These are phyloP conservation scores for Mormyrops boulengeri DNA, from an alignment of 2,797 vertebrate species.

Conservation along the genomic window DNA sequence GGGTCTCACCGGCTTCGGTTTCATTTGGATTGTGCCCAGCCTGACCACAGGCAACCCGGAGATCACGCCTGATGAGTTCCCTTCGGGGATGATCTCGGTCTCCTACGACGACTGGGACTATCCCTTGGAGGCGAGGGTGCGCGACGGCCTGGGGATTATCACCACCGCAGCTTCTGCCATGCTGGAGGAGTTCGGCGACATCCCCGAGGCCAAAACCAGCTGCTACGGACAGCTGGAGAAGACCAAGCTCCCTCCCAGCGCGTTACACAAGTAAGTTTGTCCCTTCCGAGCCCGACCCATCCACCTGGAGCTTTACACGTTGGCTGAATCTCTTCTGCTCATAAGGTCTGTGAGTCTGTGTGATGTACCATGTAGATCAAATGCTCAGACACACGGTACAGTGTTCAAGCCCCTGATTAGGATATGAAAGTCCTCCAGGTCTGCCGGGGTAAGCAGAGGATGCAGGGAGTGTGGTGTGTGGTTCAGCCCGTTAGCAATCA, in stretches of 20 bases:
- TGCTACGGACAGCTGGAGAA: constrained; percentile 86
- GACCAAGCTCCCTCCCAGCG: constrained; percentile 74
- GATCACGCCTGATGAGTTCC: constrained; percentile 81
- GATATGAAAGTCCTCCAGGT: neutral
- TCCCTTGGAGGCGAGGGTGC: constrained; percentile 78
- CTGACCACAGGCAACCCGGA: constrained; percentile 88
- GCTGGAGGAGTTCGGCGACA: constrained; percentile 84
- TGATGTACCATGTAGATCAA: neutral
- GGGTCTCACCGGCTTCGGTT: constrained; percentile 89
- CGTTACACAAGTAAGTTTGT: constrained; percentile 80
- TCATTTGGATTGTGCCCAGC: constrained; percentile 97
- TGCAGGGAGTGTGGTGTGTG: neutral
- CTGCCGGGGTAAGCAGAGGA: neutral
- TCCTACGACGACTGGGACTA: constrained; percentile 98
- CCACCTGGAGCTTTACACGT: neutral
- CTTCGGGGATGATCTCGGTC: constrained; percentile 88
- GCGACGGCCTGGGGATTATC: constrained; percentile 92
- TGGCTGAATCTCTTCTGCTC: neutral
- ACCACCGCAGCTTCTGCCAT: constrained; percentile 86
- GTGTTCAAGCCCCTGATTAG: neutral
- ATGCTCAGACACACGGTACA: neutral
- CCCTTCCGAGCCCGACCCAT: no score
- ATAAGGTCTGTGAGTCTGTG: neutral
- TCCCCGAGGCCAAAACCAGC: constrained; percentile 85
- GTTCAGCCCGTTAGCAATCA: neutral